A percentile compares a stretch with the other conserved stretches of the same genome.
These are phyloP conservation scores for Poeciliopsis prolifica DNA, from an alignment of 2,113 vertebrate genomes.

Conservation along the genomic window DNA sequence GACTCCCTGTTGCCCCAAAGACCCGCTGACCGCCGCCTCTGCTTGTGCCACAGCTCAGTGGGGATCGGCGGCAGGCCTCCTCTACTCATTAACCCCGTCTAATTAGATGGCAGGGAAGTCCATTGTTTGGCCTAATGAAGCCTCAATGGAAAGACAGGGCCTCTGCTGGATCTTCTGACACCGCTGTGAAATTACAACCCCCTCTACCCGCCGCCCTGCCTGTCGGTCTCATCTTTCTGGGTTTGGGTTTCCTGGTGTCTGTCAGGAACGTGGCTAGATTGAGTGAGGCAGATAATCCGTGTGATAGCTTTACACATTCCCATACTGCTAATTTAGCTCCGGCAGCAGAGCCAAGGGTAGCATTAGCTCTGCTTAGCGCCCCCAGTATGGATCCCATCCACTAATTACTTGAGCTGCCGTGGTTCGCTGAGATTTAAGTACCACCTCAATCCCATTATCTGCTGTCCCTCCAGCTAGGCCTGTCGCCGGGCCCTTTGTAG, in stretches of 20 bases:
- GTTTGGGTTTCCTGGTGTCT: constrained; percentile 39
- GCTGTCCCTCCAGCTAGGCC: constrained; percentile 90
- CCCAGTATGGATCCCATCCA: constrained; percentile 92
- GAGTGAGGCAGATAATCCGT: constrained; percentile 44
- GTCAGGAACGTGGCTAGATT: constrained; percentile 30
- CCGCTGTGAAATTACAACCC: constrained; percentile 85
- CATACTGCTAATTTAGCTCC: constrained; percentile 76
- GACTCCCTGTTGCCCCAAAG: constrained; percentile 28
- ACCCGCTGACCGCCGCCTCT: constrained; percentile 54
- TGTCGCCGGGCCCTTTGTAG: constrained; percentile 62
- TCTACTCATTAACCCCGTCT: constrained; percentile 97
- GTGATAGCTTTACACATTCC: constrained; percentile 78
- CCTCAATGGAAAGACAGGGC: constrained; percentile 87
- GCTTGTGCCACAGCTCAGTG: constrained; percentile 51
- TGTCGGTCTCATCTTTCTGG: constrained; percentile 14
- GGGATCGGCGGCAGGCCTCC: constrained; percentile 76
- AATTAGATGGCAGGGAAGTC: constrained; percentile 91
- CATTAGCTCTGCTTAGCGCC: constrained; percentile 94
- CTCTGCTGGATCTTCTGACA: constrained; percentile 86
- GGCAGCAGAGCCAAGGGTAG: constrained; percentile 86
- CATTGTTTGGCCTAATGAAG: constrained; percentile 94
- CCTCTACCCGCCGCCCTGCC: neutral
- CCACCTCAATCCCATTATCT: constrained; percentile 97
- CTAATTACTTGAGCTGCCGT: constrained; percentile 98
- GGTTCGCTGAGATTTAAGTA: constrained; percentile 98